phyloP scores from a whole-genome alignment of 2,113 vertebrate genomes.

The Protobothrops mucrosquamatus region DNA sequence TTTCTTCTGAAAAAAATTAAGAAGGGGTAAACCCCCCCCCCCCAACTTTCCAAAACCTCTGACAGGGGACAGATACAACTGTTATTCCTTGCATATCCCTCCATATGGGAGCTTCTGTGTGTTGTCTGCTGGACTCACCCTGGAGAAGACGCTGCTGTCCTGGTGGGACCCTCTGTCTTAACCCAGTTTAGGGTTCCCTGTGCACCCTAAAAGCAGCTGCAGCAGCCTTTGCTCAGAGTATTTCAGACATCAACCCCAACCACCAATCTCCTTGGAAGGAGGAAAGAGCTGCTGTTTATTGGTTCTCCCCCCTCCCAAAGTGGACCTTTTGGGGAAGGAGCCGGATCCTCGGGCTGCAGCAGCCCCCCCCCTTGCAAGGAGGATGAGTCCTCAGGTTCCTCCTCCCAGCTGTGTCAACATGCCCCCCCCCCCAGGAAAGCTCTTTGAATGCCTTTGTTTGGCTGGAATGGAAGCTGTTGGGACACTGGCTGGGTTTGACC shows the following conservation, averaged over 20 bases:
- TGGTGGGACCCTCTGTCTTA: background rate
- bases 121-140: background rate
- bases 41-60: background rate
- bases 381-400: background rate
- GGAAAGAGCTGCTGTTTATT: background rate
- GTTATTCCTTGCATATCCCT: background rate
- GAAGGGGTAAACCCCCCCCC: background rate
- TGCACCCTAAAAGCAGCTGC: background rate
- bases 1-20: background rate
- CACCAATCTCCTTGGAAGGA: background rate
- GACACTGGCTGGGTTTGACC: background rate
- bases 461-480: conserved; percentile 24
- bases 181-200: background rate
- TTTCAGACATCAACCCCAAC: background rate
- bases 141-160: background rate
- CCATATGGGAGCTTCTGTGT: background rate
- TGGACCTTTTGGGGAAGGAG: background rate
- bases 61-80: background rate
- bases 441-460: conserved; percentile 39
- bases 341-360: background rate
- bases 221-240: background rate
- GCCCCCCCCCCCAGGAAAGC: conserved; percentile 6
- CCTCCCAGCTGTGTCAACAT: conserved; percentile 64
- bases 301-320: background rate
- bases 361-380: background rate